Evolutionary conservation across 2,797 vertebrate species (phyloP).

Genomic region (Microchirus variegatus): DNA sequence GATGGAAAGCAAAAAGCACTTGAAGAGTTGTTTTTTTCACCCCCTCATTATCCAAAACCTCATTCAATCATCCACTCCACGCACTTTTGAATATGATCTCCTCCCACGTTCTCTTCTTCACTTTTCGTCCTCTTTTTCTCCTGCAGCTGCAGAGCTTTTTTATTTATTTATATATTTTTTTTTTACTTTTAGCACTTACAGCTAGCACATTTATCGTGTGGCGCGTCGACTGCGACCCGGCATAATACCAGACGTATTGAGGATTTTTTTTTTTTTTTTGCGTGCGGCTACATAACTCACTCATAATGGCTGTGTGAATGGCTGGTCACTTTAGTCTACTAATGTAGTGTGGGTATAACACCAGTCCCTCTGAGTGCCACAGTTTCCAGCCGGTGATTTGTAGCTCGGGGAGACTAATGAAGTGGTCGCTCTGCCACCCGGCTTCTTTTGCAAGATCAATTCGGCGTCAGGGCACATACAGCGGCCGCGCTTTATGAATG

Average conservation of each 20-base stretch:
- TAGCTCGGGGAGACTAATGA: constrained; percentile 85
- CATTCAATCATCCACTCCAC: constrained; percentile 13
- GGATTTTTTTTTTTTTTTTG: constrained; percentile 68
- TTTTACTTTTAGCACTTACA: constrained; percentile 37
- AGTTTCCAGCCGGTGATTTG: constrained; percentile 81
- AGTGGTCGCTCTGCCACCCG: constrained; percentile 86
- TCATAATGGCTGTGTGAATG: constrained; percentile 71
- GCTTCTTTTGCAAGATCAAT: constrained; percentile 89
- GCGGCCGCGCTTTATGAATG: constrained; percentile 85
- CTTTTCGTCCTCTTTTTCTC: constrained; percentile 8
- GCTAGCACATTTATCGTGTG: constrained; percentile 35
- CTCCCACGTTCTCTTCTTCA: background rate
- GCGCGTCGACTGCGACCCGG: constrained; percentile 48
- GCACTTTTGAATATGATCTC: background rate
- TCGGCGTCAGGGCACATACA: constrained; percentile 74
- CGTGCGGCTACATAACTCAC: constrained; percentile 71
- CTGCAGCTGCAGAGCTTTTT: constrained; percentile 27
- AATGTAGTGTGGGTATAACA: constrained; percentile 61
- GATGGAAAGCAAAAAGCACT: constrained; percentile 16
- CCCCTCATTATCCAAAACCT: constrained; percentile 5
- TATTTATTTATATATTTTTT: constrained; percentile 36
- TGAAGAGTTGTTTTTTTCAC: background rate
- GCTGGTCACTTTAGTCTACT: constrained; percentile 65
- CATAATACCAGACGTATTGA: constrained; percentile 47
- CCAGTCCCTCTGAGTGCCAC: constrained; percentile 69